Evolutionary conservation across 2,113 vertebrate species (phyloP), one percentile per base, ranked within the genome.

Genomic region (Megaceryle maxima): DNA sequence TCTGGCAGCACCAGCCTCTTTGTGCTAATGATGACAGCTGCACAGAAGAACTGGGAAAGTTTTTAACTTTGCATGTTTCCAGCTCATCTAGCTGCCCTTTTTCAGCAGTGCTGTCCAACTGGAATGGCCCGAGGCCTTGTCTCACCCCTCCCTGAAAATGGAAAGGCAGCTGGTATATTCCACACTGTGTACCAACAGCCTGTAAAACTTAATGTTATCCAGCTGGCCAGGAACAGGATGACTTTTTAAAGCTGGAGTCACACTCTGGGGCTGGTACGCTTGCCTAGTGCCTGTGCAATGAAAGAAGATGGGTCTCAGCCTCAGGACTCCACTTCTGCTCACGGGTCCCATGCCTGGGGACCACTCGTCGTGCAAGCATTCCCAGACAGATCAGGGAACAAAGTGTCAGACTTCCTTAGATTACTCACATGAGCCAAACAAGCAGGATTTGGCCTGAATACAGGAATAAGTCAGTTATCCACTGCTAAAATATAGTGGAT

Each of bases 301-400:
- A 84, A 72, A 55, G 44, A 94, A 96, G 91, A 92, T 88, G 89
- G 79, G 82, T 57, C 69, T 79, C 53, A 77, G 90, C 19, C 76
- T 56, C 85, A 77, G 55, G 56, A 79, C 57, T 89, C 68, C 10
- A 5, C 60, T 96, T 46, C 91, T 82, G 73, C 66, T 84, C 74
- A 9, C 8, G 19, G 53, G 83, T 94, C 73, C 80, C 87, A 51
- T 26, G 94, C 63, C 93, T 88, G 68, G 11, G 2, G 93, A 96
- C 91, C 83, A 56, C 84, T 96, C n/a, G 74, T 72, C 14, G 1
- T 69, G 87, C 86, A 91, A 80, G 92, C 96, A 96, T 96, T 88
- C 91, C 94, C 95, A 95, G 95, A 95, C 96, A 97, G 94, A 96
- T 94, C 95, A 92, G 74, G 91, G 90, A 96, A 94, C 88, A 95